Base-by-base conservation (phyloP, 2,113 vertebrate genomes). In the Pseudorasbora parva region DNA sequence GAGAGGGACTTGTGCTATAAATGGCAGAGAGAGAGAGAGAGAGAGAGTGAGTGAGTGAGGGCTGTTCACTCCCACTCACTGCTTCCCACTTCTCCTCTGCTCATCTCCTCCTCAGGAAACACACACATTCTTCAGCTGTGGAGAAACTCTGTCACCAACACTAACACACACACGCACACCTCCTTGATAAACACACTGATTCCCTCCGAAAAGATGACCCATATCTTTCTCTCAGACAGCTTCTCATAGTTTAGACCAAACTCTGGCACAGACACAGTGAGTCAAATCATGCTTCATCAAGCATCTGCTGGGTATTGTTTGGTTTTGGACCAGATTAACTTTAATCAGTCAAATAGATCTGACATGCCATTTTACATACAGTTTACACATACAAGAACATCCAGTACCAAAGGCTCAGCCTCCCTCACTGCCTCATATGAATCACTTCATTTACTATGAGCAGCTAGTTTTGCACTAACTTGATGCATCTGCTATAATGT, bases 41-140 rank as follows among this genome's bases (percentile, higher is more conserved):
- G 19, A 82, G 66, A 77, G 49, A 72, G 84, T 45, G 14, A 17
- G 47, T 54, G 78, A 43, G 43, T 37, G 82, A 57, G 49, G 74
- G 15, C 59, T 66, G 71, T n/a, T 86, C 64, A 82, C 87, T 80
- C 79, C 85, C 83, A 85, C 87, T 75, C 81, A 82, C 54, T 56
- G 84, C 82, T 86, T 84, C 68, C 69, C 59, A 78, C 69, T 57
- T 84, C 56, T 30, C 56, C 56, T 30, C 57, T 62, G 57, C 82
- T 73, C 85, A 84, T 80, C 83, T 84, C 64, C 84, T 84, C 51
- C 54, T 73, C 84, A 78, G 71, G 78, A 75, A 86, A 82, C 78
- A 77, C 86, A 78, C 62, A 82, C 72, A 78, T 82, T 68, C 60
- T 79, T 84, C 69, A 45, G 60, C 82, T 82, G 47, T 60, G 49